phyloP scores from a whole-genome alignment of 2,113 vertebrate genomes.

The Raja brachyura region DNA sequence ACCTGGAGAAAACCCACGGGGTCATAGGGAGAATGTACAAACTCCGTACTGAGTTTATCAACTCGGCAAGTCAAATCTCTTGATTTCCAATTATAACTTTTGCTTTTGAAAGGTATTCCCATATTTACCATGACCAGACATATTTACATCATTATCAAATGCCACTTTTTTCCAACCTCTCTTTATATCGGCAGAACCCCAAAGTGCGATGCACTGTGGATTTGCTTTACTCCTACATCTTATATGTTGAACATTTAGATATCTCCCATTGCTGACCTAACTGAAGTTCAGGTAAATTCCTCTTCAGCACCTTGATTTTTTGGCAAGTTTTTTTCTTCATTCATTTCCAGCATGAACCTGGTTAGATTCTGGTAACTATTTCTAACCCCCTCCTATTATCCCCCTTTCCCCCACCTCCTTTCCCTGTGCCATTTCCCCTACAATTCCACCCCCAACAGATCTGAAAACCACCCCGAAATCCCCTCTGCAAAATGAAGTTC shows the following conservation, averaged over 20 bases:
- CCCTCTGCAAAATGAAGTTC: neutral
- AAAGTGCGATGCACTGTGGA: neutral
- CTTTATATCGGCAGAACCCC: neutral
- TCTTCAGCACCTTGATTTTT: neutral
- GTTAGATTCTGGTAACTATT: neutral
- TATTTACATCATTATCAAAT: neutral
- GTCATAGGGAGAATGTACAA: too few relatives aligned
- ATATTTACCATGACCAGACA: too few relatives aligned
- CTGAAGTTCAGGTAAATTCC: neutral
- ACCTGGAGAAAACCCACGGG: too few relatives aligned
- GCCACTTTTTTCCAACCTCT: neutral
- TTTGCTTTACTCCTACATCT: neutral
- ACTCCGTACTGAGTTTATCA: too few relatives aligned
- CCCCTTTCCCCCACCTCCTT: too few relatives aligned
- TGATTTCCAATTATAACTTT: neutral
- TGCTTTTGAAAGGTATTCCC: neutral
- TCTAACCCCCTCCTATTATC: neutral
- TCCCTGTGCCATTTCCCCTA: too few relatives aligned
- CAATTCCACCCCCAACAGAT: neutral
- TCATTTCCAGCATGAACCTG: neutral
- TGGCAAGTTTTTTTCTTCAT: neutral
- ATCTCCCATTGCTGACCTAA: neutral
- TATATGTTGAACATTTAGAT: neutral
- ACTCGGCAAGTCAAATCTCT: too few relatives aligned
- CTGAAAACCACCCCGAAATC: neutral